Evolutionary conservation across 1,140 invertebrate species (phyloP), one percentile per base, ranked within the genome.

Genomic region (Macrocentrus cingulum): DNA sequence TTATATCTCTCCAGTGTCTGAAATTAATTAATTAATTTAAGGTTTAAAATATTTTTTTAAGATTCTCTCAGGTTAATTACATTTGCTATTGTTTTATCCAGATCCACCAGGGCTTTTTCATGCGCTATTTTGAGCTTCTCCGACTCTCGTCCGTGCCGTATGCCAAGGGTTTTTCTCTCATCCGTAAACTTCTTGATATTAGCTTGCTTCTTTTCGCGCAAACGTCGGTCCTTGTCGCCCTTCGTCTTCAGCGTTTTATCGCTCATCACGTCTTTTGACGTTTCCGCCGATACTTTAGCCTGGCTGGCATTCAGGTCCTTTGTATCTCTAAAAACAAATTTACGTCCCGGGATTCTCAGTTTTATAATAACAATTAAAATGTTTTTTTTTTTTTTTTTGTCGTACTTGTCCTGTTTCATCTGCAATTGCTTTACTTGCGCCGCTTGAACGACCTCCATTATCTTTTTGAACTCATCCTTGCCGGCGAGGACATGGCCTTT

Each of bases 141-240:
- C 70, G 91, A 92, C 71, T 99, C 95, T 60, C 94, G 89, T 41
- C 85, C 87, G 69, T 98, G 96, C 67, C 95, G 96, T 60, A 95
- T 91, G 20, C 89, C 88, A 49, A 87, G 83, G 55, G 82, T 88
- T 83, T 97, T 98, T 58, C 94, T 85, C 77, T 99, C 97, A 65
- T 99, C 97, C 81, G 99, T 90, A 72, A 99, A 99, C 70, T 97
- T 95, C 79, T 99, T 99, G 4, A 95, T 96, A 78, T 99, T 99
- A 71, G 98, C 98, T 66, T 98, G 94, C 70, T 98, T 97, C 68
- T 99, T 94, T 76, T 99, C 97, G 59, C 95, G 85, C 19, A 95
- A 79, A 20, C 91, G 83, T 60, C 96, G 84, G 67, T 99, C 98
- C 68, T 96, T 93, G 73, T 99, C 98, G 29, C 94, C 94, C 74